Base-by-base conservation (phyloP, 2,888 invertebrate species). In the Cistogaster globosa region DNA sequence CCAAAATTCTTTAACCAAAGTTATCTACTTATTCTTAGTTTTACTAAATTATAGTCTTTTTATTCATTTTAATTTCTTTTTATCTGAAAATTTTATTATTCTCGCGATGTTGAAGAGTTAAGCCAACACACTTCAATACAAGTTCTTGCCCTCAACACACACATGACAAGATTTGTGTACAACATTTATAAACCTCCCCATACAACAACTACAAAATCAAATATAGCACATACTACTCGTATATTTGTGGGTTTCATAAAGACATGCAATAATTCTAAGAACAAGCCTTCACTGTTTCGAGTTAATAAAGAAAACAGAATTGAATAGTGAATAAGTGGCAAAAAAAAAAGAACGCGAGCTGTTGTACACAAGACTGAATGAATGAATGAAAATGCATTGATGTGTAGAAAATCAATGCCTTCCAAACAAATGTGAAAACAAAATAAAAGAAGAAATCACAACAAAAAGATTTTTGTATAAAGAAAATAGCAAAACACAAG, bases 371-470 rank as follows among this genome's bases (percentile, higher is more conserved):
- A n/a, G n/a, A n/a, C n/a, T n/a, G n/a, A 51, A 68, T 53, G 81
- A 51, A 55, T 75, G 67, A 63, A 62, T 72, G 77, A 77, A 74
- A 68, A 36, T 53, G 55, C 62, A 80, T 72, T 80, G 60, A 84
- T 77, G 81, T 42, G 74, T 84, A 74, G 16, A 26, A 71, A 77
- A 84, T 81, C 77, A 71, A 80, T 74, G 72, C 69, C 72, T 71
- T 16, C 53, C 36, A 57, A 57, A 75, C 38, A 42, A 57, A 42
- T 42, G 12, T 32, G 32, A 8, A 32, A 32, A 22, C 16, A 45
- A 32, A 32, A 32, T 8, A 45, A 20, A 38, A 57, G 60, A 63
- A 55, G 42, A 32, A 32, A 32, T 5, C 11, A 4, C 12, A 42
- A 42, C 42, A 38, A 38, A 38, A 38, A 38, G 38, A 38, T 38